Evolutionary conservation across 2,113 vertebrate species (phyloP), one percentile per base, ranked within the genome.

Genomic region (Perognathus longimembris): DNA sequence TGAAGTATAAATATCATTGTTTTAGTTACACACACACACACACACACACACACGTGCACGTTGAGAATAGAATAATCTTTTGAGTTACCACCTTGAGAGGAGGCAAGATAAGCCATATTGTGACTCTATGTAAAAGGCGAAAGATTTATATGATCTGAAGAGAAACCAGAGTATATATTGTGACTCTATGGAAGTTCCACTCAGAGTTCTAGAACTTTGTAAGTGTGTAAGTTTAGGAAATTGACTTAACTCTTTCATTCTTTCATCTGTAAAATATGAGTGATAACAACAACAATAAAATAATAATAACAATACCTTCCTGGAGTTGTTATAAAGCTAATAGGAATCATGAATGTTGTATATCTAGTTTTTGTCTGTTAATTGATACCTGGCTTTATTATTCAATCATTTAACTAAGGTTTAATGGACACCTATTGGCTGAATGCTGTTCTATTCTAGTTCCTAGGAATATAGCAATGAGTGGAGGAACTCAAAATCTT

Each of bases 391-490:
- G 38, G 42, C 38, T 79, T 64, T 73, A 73, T 42, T 70, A 91
- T 71, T 89, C 36, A 84, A 50, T 92, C 66, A 36, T 40, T 85
- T 79, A 86, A 79, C 26, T 64, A 86, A 82, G 73, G 85, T 90
- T 77, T 90, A 88, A 74, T 64, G 75, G 32, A 3, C 18, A 61
- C 6, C 7, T 86, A 71, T 85, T 93, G 86, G 24, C 61, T 28
- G 79, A 84, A 36, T 21, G 83, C 82, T 89, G 59, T 82, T 89
- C 20, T 78, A 66, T 21, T n/a, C n/a, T n/a, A n/a, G n/a, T 8
- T 70, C 21, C 20, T 77, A n/a, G 57, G 22, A 89, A 90, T 78
- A 76, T 1, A 71, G 67, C 42, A 87, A 50, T 91, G 26, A 88
- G 50, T 69, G 92, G 73, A 74, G 28, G 77, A 73, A 86, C 36